phyloP scores from a whole-genome alignment of 2,113 vertebrate species.

The Alectura lathami region DNA sequence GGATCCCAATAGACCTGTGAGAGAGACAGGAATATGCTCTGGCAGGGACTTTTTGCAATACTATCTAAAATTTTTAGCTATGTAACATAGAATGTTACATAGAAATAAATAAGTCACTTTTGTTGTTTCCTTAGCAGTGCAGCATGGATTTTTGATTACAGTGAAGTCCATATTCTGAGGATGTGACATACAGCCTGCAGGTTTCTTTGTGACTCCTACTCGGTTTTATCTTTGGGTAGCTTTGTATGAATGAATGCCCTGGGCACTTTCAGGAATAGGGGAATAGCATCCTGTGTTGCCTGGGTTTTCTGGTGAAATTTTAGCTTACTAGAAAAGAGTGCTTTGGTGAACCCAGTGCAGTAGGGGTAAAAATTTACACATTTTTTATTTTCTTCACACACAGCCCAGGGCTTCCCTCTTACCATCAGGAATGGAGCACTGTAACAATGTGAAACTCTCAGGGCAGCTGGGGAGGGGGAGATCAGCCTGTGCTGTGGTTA shows the following conservation, averaged over 20 bases:
- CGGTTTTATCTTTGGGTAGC: not conserved
- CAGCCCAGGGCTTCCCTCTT: not conserved
- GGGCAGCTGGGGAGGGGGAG: not conserved
- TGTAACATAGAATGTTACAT: not conserved
- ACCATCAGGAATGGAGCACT: not conserved
- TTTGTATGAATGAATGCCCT: not conserved
- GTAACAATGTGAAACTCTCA: not conserved
- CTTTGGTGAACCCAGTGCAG: not conserved
- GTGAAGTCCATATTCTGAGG: not conserved
- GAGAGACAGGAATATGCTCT: not conserved
- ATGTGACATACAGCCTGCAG: not conserved
- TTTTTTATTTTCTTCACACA: not conserved
- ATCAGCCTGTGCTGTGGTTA: not conserved
- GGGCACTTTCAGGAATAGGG: not conserved
- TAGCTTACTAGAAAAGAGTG: not conserved
- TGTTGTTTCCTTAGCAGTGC: not conserved
- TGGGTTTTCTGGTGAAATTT: not conserved
- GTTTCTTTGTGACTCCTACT: not conserved
- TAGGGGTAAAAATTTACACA: not conserved
- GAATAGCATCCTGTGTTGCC: not conserved
- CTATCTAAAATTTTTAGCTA: not conserved
- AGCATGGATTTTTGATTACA: not conserved
- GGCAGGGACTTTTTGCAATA: not conserved
- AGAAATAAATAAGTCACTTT: not conserved
- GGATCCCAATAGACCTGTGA: slow-evolving; percentile 86